phyloP scores from a whole-genome alignment of 1,140 invertebrate genomes.

The Dendrolimus punctatus region DNA sequence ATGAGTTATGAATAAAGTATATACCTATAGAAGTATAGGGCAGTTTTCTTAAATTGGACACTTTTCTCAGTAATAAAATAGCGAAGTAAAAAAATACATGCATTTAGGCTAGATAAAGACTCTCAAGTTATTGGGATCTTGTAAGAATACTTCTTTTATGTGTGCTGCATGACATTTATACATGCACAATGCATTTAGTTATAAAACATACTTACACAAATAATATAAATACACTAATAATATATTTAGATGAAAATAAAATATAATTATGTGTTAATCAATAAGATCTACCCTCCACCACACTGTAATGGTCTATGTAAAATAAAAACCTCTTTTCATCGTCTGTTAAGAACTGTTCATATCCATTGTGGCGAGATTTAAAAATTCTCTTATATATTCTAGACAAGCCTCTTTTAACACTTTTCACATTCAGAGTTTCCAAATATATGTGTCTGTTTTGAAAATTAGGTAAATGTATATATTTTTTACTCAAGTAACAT shows the following conservation, averaged over 20 bases:
- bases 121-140: too few relatives aligned
- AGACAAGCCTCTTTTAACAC: slow-evolving; percentile 44
- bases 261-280: slow-evolving; percentile 13
- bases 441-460: slow-evolving; percentile 43
- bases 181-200: too few relatives aligned
- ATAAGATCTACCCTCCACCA: slow-evolving; percentile 47
- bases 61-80: too few relatives aligned
- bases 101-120: too few relatives aligned
- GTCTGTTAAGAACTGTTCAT: slow-evolving; percentile 56
- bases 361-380: slow-evolving; percentile 37
- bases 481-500: slow-evolving; percentile 35
- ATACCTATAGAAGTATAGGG: too few relatives aligned
- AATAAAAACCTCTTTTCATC: slow-evolving; percentile 66
- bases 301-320: slow-evolving; percentile 27
- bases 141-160: too few relatives aligned
- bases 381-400: slow-evolving; percentile 43
- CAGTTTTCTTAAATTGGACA: too few relatives aligned
- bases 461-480: slow-evolving; percentile 21
- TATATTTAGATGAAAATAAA: slow-evolving; percentile 4
- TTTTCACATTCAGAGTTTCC: slow-evolving; percentile 42
- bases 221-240: not conserved
- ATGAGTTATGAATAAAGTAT: too few relatives aligned
- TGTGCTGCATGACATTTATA: too few relatives aligned
- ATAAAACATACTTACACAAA: too few relatives aligned
- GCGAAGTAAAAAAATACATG: too few relatives aligned